phyloP scores from a whole-genome alignment of 2,888 invertebrate genomes.

The Mayetiola destructor region DNA sequence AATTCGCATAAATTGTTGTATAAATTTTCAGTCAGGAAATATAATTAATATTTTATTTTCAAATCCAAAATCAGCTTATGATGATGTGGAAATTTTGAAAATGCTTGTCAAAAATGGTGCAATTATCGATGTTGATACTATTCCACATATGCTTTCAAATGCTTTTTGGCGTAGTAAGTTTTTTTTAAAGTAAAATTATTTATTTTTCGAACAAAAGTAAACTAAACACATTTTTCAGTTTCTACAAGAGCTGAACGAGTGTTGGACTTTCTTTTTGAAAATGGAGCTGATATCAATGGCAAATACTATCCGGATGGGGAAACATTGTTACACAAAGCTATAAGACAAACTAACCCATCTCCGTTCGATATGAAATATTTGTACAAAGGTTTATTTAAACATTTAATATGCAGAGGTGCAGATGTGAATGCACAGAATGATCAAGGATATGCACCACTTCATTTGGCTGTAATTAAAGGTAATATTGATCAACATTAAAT shows the following conservation, averaged over 20 bases:
- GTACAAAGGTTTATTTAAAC: not conserved
- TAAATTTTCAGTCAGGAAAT: not conserved
- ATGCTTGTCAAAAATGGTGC: not conserved
- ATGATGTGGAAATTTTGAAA: not conserved
- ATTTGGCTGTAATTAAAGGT: not conserved
- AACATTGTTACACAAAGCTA: not conserved
- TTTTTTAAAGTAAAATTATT: not conserved
- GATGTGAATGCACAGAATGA: not conserved
- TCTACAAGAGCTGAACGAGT: not conserved
- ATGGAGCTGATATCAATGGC: not conserved
- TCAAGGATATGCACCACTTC: not conserved
- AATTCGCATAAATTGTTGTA: not conserved
- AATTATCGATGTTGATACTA: not conserved
- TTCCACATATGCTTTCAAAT: not conserved
- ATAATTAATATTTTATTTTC: not conserved
- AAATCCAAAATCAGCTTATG: not conserved
- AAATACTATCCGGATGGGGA: not conserved
- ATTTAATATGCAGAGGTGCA: not conserved
- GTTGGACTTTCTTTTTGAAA: not conserved
- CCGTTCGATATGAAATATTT: not conserved
- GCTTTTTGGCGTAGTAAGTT: not conserved
- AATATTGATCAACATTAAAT: not conserved
- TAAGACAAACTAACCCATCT: not conserved
- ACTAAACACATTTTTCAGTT: not conserved
- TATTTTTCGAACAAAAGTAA: not conserved